A percentile compares a stretch with the other conserved stretches of the same genome.
Conservation (phyloP, 2,888 invertebrate genomes). For the Polia nebulosa region DNA sequence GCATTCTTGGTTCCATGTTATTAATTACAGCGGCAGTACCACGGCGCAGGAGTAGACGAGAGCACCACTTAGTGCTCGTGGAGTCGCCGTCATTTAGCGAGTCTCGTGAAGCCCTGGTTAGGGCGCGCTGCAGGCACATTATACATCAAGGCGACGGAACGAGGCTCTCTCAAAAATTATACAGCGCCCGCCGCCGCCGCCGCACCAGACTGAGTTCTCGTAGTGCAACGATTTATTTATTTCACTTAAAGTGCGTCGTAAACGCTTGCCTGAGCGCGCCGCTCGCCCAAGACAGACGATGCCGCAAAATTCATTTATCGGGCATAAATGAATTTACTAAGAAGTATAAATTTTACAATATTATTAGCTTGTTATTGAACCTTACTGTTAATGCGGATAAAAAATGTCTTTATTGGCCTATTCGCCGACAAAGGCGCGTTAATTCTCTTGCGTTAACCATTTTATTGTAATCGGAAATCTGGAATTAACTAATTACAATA, state of each 20-base stretch:
- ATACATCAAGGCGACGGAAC: slow-evolving; percentile 79
- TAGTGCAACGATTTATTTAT: slow-evolving; percentile 85
- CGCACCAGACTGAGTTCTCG: slow-evolving; percentile 69
- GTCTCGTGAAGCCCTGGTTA: slow-evolving; percentile 62
- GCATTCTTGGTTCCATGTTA: slow-evolving; percentile 44
- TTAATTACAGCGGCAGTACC: slow-evolving; percentile 47
- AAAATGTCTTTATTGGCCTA: slow-evolving; percentile 30
- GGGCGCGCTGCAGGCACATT: slow-evolving; percentile 69
- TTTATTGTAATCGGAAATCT: slow-evolving; percentile 16
- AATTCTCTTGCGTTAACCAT: slow-evolving; percentile 20
- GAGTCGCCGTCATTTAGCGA: slow-evolving; percentile 44
- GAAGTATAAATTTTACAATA: slow-evolving; percentile 59
- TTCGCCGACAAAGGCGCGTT: slow-evolving; percentile 26
- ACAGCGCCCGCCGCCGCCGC: slow-evolving; percentile 63
- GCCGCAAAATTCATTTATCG: slow-evolving; percentile 65
- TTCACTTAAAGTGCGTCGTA: slow-evolving; percentile 85
- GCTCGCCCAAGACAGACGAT: slow-evolving; percentile 59
- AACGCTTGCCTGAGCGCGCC: slow-evolving; percentile 69
- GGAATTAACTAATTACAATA: slow-evolving; percentile 13
- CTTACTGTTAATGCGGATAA: slow-evolving; percentile 36
- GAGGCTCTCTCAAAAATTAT: slow-evolving; percentile 82
- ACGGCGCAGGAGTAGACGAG: slow-evolving; percentile 23
- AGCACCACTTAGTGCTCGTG: slow-evolving; percentile 56
- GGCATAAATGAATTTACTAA: slow-evolving; percentile 65
- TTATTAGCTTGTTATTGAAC: slow-evolving; percentile 59